These are phyloP conservation scores for Cataglyphis altisquamis DNA, from an alignment of 2,888 invertebrate species.

Conservation along the genomic window DNA sequence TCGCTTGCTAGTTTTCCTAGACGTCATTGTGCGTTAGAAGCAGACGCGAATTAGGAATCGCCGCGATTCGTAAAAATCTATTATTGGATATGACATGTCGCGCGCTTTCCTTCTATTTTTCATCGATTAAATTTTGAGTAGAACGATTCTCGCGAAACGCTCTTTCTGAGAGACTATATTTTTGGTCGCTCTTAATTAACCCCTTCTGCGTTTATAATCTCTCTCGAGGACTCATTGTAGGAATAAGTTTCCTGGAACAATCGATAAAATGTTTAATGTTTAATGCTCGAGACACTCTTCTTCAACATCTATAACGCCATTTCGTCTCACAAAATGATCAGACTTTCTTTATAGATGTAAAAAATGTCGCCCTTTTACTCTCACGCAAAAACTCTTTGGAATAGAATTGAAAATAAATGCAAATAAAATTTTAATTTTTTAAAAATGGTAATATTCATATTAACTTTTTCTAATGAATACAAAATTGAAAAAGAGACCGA, in stretches of 20 bases:
- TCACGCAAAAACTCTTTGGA: neutral
- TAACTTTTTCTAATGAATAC: neutral
- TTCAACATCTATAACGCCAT: neutral
- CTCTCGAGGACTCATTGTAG: constrained; percentile 54
- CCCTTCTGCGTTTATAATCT: constrained; percentile 26
- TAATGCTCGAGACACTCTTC: neutral
- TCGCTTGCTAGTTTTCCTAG: neutral
- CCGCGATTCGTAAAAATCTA: neutral
- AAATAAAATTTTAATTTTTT: neutral
- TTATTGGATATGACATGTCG: neutral
- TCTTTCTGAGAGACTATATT: constrained; percentile 47
- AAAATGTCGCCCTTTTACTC: neutral
- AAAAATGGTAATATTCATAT: neutral
- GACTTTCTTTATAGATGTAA: neutral
- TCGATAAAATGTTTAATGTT: constrained; percentile 61
- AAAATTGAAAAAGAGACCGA: neutral
- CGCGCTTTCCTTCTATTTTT: neutral
- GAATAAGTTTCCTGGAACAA: constrained; percentile 46
- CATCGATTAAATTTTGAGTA: neutral
- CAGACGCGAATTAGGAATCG: neutral
- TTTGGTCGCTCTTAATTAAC: constrained; percentile 59
- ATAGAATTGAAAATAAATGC: neutral
- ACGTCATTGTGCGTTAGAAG: neutral
- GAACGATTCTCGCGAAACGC: constrained; percentile 43
- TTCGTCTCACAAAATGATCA: constrained; percentile 17